These are phyloP conservation scores for Dasypolia templi DNA, from an alignment of 2,888 invertebrate species.

Conservation along the genomic window DNA sequence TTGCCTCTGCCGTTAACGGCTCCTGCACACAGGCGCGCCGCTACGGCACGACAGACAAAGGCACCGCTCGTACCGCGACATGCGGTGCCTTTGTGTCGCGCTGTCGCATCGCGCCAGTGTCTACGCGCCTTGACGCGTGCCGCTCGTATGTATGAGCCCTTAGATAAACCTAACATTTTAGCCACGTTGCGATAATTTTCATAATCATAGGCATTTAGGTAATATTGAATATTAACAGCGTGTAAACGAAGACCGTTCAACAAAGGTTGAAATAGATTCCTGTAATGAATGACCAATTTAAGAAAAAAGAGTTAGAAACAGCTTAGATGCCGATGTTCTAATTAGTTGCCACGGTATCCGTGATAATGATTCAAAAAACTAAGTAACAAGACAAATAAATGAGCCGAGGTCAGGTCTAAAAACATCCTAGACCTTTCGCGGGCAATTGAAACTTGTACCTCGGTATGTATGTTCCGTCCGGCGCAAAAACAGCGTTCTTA, in stretches of 20 bases:
- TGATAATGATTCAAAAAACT: background rate
- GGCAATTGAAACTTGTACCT: conserved; percentile 74
- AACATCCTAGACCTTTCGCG: background rate
- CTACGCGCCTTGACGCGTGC: no score
- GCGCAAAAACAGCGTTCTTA: conserved; percentile 86
- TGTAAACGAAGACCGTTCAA: background rate
- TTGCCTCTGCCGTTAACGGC: no score
- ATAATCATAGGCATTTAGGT: background rate
- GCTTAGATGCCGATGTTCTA: no score
- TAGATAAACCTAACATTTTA: background rate
- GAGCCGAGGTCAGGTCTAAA: background rate
- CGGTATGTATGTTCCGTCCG: conserved; percentile 93
- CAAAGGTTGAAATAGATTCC: background rate
- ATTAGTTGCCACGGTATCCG: no score
- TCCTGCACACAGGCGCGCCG: no score
- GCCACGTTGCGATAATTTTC: conserved; percentile 8
- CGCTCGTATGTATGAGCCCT: no score
- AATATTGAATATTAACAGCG: background rate
- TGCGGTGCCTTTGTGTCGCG: no score
- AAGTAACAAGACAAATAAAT: background rate
- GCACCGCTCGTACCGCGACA: no score
- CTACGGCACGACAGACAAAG: no score
- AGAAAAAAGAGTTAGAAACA: background rate
- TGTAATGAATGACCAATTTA: no score
- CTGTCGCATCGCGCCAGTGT: no score